Conservation (phyloP, 2,797 vertebrate species). For the Oreochromis mossambicus region DNA sequence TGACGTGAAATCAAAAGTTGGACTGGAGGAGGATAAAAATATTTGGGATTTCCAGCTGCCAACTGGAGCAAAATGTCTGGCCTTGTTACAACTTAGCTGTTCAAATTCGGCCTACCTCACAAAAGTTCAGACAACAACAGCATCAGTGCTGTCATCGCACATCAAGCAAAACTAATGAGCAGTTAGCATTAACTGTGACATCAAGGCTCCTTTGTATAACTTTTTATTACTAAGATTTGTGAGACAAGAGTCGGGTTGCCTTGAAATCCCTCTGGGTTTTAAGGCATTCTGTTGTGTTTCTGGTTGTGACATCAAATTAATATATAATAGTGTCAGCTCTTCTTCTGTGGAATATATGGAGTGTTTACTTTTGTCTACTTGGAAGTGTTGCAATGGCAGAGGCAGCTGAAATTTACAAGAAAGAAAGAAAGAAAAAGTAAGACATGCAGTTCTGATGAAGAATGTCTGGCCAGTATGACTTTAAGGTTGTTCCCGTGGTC, state of each 20-base stretch:
- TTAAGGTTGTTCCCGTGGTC: neutral
- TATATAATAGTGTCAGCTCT: neutral
- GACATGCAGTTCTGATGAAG: neutral
- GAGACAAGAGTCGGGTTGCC: neutral
- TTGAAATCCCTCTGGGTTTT: neutral
- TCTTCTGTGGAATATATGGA: constrained; percentile 2
- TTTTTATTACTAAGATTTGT: neutral
- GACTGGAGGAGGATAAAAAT: neutral
- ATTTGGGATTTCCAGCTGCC: constrained; percentile 1
- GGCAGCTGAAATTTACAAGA: neutral
- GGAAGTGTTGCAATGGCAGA: neutral
- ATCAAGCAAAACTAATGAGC: neutral
- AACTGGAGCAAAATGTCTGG: neutral
- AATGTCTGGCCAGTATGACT: neutral
- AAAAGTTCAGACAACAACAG: neutral
- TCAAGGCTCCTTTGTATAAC: neutral
- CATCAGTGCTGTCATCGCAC: neutral
- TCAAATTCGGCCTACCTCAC: neutral
- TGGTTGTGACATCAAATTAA: neutral
- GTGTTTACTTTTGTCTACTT: neutral
- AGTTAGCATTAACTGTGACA: neutral
- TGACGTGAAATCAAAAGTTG: neutral
- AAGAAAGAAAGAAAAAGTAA: neutral
- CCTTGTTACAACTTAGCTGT: neutral
- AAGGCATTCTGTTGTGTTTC: neutral